Evolutionary conservation across 2,888 invertebrate species (phyloP).

Genomic region (Cheilosia grossa): DNA sequence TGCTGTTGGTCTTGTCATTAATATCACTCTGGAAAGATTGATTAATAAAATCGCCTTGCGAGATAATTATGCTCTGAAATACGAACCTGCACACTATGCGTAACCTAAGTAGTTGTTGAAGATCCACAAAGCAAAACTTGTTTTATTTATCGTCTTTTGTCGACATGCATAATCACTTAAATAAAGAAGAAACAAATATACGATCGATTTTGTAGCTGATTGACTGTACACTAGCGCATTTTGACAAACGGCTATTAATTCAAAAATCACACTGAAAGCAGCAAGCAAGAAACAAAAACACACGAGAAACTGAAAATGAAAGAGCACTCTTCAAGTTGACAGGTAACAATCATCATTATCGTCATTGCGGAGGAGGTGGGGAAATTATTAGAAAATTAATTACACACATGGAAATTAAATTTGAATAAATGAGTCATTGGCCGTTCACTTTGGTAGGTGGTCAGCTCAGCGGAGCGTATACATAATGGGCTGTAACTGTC

Average conservation of each 20-base stretch:
- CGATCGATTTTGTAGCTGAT: background rate
- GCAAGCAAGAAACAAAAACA: background rate
- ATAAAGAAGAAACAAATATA: background rate
- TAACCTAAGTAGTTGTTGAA: no score
- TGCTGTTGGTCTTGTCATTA: no score
- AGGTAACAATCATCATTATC: conserved; percentile 40
- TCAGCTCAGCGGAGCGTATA: conserved; percentile 46
- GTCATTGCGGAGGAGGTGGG: background rate
- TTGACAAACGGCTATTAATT: background rate
- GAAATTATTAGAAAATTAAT: conserved; percentile 48
- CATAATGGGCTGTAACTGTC: conserved; percentile 34
- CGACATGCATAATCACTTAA: background rate
- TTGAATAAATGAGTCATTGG: conserved; percentile 47
- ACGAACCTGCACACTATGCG: no score
- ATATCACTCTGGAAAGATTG: no score
- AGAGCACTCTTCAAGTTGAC: conserved; percentile 44
- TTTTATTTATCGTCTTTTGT: no score
- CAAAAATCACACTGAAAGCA: conserved; percentile 6
- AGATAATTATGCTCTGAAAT: no score
- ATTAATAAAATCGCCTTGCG: no score
- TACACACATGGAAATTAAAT: conserved; percentile 41
- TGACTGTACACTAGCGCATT: background rate
- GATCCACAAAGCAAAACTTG: no score
- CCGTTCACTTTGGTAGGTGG: conserved; percentile 45
- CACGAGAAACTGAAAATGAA: background rate